A percentile compares a stretch with the other conserved stretches of the same genome.
Conservation (phyloP, 2,888 invertebrate genomes). For the Pharmacophagus antenor region DNA sequence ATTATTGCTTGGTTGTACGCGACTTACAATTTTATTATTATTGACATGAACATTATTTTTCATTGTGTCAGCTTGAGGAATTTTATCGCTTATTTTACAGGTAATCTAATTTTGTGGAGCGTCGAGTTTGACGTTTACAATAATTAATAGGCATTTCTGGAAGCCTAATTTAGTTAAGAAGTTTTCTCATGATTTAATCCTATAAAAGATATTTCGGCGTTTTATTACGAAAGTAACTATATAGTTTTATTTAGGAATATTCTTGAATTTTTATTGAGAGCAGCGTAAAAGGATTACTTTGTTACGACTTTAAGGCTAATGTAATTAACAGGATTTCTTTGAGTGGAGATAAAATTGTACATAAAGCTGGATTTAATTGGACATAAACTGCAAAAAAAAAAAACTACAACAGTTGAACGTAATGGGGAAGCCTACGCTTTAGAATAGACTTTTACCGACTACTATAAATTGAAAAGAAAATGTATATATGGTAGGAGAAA, state of each 20-base stretch:
- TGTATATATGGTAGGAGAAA: too few species aligned
- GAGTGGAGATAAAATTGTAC: neutral
- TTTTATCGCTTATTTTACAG: slow-evolving; percentile 17
- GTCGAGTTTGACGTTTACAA: slow-evolving; percentile 13
- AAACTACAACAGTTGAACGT: too few species aligned
- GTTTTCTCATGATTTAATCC: neutral
- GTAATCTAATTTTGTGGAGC: slow-evolving; percentile 21
- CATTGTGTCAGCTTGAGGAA: slow-evolving; percentile 13
- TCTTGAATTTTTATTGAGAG: too few species aligned
- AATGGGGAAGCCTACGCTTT: too few species aligned
- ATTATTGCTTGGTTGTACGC: slow-evolving; percentile 14
- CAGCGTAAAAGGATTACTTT: neutral
- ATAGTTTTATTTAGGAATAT: too few species aligned
- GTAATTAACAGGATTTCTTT: neutral
- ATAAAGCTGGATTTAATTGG: too few species aligned
- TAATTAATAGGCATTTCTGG: slow-evolving; percentile 17
- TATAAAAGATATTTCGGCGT: neutral
- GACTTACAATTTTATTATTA: slow-evolving; percentile 15
- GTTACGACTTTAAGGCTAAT: neutral
- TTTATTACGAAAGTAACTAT: neutral
- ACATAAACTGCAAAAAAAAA: too few species aligned
- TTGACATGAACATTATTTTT: slow-evolving; percentile 13
- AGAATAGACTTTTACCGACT: too few species aligned
- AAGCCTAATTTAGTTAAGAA: neutral
- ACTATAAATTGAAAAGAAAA: too few species aligned